These are phyloP conservation scores for Lamellibrachia satsuma DNA, from an alignment of 2,888 invertebrate genomes.

Conservation along the genomic window DNA sequence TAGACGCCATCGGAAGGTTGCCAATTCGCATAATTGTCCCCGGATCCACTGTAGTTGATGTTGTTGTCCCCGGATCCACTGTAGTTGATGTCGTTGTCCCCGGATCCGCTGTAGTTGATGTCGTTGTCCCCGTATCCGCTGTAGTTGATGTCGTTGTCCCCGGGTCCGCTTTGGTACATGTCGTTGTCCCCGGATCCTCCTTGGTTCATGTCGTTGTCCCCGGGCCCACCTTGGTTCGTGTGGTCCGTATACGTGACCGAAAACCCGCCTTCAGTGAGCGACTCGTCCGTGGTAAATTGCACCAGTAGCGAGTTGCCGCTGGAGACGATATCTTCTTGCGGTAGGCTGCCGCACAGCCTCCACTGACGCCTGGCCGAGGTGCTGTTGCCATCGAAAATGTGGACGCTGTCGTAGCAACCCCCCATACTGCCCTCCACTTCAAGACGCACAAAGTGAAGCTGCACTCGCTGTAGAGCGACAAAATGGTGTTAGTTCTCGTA, in stretches of 20 bases:
- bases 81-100: neutral
- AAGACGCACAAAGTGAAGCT: neutral
- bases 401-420: neutral
- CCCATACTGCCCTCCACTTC: neutral
- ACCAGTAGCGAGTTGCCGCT: neutral
- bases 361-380: neutral
- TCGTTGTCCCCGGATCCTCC: neutral
- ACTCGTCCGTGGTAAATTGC: neutral
- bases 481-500: no score
- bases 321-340: neutral
- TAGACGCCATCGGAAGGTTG: neutral
- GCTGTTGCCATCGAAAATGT: neutral
- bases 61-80: neutral
- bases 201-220: neutral
- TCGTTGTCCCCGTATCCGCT: no score
- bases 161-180: neutral
- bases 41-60: neutral
- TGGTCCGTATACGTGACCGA: neutral
- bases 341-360: neutral
- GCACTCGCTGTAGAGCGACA: neutral
- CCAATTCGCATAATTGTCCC: neutral
- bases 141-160: neutral
- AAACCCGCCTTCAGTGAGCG: neutral
- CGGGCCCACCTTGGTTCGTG: neutral
- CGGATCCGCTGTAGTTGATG: neutral